Evolutionary conservation across 2,113 vertebrate species (phyloP).

Genomic region (Sander vitreus): DNA sequence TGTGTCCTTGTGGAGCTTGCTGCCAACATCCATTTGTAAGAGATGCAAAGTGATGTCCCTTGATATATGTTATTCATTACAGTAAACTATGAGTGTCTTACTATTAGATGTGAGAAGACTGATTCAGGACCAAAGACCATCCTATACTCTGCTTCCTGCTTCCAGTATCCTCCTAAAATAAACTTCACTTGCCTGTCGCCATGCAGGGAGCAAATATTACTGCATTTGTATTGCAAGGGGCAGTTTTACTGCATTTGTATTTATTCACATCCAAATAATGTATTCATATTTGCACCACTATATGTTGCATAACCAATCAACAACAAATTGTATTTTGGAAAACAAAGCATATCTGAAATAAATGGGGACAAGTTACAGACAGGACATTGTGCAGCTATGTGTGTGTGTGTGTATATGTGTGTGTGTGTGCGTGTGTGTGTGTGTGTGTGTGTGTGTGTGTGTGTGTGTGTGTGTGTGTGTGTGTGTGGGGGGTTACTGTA

Average conservation of each 20-base stretch:
- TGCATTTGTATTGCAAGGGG: neutral
- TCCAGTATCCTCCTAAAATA: neutral
- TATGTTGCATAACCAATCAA: neutral
- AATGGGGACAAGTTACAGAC: neutral
- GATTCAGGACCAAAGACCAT: neutral
- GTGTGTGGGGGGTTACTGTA: neutral
- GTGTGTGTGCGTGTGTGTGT: too few species aligned
- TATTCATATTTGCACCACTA: neutral
- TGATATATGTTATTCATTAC: conserved; percentile 19
- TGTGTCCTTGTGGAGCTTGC: neutral
- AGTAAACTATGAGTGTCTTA: neutral
- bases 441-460: too few species aligned
- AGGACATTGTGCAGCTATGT: neutral
- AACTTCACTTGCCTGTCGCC: neutral
- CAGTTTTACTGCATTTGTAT: too few species aligned
- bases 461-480: too few species aligned
- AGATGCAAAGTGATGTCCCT: conserved; percentile 4
- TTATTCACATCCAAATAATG: neutral
- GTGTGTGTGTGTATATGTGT: neutral
- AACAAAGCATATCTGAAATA: neutral
- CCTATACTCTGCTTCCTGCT: neutral
- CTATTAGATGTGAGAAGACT: neutral
- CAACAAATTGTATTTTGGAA: neutral
- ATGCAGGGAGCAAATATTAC: neutral
- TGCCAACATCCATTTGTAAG: conserved; percentile 34